Evolutionary conservation across 2,888 invertebrate genomes (phyloP), one percentile per base, ranked within the genome.

Genomic region (Stegophylla sp.): DNA sequence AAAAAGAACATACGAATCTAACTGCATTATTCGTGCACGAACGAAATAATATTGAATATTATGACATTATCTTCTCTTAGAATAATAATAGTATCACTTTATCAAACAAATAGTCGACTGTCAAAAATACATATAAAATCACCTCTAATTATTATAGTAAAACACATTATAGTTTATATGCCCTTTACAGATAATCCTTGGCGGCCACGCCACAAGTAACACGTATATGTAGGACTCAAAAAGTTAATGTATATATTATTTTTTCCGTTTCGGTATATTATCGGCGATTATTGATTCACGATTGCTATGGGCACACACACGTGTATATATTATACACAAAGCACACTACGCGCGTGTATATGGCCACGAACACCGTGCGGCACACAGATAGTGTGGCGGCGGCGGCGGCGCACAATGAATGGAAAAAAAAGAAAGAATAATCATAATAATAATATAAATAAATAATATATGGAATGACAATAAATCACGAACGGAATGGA

Each of bases 401-500:
- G 15, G 26, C 13, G 45, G 28, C n/a, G 74, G 48, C 26, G 51
- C 12, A 23, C 20, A 72, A 41, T 23, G 34, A 71, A 71, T 71
- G 23, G 3, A 34, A 63, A 56, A 41, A 23, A 26, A 56, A 72
- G 56, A 72, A 53, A 69, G 7, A 34, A 71, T 12, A 41, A 53
- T 17, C 15, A 51, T 51, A 17, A 56, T 23, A 72, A 61, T 61
- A 45, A 73, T 43, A 72, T 59, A 9, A 41, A 56, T 56, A 23
- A 23, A 71, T 56, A 56, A 61, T 28, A 73, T 51, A 48, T 3
- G 20, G 59, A 67, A 56, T 48, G 67, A 77, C 77, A 48, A 77
- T 77, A 77, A 77, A 77, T 77, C 77, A 77, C 77, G 69, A 34
- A 69, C 77, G 12, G 28, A 69, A 69, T 69, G 20, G 77, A 69